These are phyloP conservation scores for Labeo catla DNA, from an alignment of 2,113 vertebrate species.

Conservation along the genomic window DNA sequence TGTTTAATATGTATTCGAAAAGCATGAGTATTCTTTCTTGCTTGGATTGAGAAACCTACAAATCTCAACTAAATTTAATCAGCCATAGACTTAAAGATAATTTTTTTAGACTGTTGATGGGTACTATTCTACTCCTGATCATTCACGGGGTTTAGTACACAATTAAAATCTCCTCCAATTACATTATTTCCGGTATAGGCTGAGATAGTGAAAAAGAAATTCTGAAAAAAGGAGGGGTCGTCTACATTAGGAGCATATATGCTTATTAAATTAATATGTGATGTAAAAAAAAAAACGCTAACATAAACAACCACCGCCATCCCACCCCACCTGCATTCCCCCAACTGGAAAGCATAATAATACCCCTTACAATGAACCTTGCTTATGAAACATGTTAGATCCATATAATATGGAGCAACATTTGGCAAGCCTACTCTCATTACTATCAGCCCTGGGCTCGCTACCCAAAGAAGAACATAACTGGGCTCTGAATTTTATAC, in stretches of 20 bases:
- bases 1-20: no score
- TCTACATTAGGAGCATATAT: background rate
- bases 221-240: no score
- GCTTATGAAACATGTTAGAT: background rate
- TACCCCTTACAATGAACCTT: background rate
- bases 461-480: background rate
- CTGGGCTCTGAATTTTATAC: background rate
- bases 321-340: background rate
- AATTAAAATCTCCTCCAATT: no score
- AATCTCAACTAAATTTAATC: no score
- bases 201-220: no score
- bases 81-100: no score
- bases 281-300: no score
- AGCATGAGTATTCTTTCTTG: background rate
- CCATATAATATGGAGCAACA: constrained; percentile 5
- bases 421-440: background rate
- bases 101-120: no score
- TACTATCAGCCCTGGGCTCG: background rate
- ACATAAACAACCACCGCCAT: background rate
- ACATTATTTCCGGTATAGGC: no score
- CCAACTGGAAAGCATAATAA: background rate
- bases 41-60: background rate
- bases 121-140: no score
- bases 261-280: background rate
- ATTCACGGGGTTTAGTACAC: no score